Conservation (phyloP, 2,888 invertebrate genomes). For the Chymomyza amoena region DNA sequence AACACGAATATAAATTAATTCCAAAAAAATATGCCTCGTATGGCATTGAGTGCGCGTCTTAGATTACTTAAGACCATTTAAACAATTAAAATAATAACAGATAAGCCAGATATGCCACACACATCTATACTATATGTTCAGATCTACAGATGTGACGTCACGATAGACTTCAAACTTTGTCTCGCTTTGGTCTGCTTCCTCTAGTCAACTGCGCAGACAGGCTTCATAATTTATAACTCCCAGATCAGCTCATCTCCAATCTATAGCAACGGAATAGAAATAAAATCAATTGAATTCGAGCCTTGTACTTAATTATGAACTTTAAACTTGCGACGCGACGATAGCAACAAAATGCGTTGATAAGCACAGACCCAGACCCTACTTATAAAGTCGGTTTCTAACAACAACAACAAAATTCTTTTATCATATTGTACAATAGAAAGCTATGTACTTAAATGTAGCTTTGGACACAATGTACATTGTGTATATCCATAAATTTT, state of each 20-base stretch:
- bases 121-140: no score
- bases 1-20: neutral
- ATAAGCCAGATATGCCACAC: neutral
- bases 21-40: neutral
- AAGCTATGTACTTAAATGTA: no score
- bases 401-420: neutral
- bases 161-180: neutral
- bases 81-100: neutral
- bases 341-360: neutral
- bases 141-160: neutral
- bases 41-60: neutral
- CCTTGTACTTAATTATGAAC: neutral
- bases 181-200: neutral
- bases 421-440: no score
- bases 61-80: neutral
- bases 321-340: neutral
- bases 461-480: no score
- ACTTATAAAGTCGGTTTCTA: neutral
- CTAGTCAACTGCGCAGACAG: neutral
- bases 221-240: neutral
- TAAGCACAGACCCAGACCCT: neutral
- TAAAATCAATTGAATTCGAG: neutral
- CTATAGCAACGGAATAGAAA: neutral
- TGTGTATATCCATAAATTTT: no score
- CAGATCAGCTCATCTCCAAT: neutral